Evolutionary conservation across 2,113 vertebrate genomes (phyloP).

Genomic region (Trochalopteron elliotii): DNA sequence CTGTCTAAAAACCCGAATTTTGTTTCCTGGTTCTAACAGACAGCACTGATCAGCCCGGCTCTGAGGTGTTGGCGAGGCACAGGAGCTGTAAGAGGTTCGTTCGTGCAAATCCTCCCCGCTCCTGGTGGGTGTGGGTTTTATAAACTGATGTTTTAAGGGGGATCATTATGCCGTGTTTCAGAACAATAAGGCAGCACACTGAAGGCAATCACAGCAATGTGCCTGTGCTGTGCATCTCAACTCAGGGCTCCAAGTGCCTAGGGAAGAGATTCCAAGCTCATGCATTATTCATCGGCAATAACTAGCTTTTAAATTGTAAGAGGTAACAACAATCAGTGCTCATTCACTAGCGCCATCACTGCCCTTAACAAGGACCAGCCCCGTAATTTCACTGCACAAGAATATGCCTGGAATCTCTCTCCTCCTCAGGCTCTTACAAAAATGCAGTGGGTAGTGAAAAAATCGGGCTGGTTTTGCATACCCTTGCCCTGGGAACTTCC

Average conservation of each 20-base stretch:
- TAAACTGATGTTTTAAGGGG: neutral
- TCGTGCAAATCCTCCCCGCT: neutral
- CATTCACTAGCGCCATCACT: neutral
- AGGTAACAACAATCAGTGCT: constrained; percentile 8
- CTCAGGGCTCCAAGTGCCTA: neutral
- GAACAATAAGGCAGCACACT: neutral
- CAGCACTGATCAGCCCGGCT: neutral
- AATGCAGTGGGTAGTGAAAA: neutral
- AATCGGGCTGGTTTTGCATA: rapidly evolving
- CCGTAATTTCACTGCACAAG: neutral
- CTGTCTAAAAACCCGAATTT: neutral
- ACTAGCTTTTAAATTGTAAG: neutral
- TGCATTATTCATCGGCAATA: constrained; percentile 39
- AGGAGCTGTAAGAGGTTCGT: neutral
- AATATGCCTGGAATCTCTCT: neutral
- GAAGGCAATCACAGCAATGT: neutral
- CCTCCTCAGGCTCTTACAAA: neutral
- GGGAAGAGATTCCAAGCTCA: constrained; percentile 5
- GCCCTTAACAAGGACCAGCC: neutral
- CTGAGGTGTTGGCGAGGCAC: neutral
- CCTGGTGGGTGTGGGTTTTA: neutral
- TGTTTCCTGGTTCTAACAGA: neutral
- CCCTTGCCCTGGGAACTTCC: neutral
- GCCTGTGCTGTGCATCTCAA: neutral
- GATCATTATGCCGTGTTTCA: neutral